These are phyloP conservation scores for Eledone cirrhosa DNA, from an alignment of 2,888 invertebrate species.

Conservation along the genomic window DNA sequence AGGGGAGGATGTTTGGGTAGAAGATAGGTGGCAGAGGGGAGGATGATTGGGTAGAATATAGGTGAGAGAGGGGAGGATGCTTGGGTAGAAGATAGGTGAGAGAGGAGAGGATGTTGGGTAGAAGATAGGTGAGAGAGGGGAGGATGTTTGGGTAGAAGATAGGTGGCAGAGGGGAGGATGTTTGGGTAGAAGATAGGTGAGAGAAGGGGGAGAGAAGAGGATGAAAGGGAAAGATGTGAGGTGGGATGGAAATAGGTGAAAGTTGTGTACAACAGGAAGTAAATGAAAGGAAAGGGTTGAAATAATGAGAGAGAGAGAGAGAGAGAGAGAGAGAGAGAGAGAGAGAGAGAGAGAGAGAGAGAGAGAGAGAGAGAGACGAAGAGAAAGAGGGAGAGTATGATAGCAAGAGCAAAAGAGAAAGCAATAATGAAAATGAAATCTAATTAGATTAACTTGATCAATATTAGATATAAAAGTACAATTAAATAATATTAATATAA, in stretches of 20 bases:
- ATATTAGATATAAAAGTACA: no score
- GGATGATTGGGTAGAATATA: constrained; percentile 34
- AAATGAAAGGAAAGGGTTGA: neutral
- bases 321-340: neutral
- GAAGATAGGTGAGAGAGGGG: neutral
- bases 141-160: neutral
- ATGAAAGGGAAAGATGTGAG: neutral
- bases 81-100: constrained; percentile 35
- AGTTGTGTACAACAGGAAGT: neutral
- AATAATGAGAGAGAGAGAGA: neutral
- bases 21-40: constrained; percentile 37
- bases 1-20: constrained; percentile 35
- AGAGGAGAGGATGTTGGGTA: constrained; percentile 10
- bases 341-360: neutral
- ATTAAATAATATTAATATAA: no score
- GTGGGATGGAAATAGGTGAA: neutral
- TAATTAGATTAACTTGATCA: no score
- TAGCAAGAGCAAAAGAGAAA: no score
- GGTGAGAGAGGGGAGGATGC: constrained; percentile 33
- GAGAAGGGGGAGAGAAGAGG: neutral
- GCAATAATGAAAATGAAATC: no score
- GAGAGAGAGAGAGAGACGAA: neutral
- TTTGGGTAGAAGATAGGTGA: neutral
- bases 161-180: neutral
- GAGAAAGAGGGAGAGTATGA: neutral